These are phyloP conservation scores for Pristiophorus japonicus DNA, from an alignment of 2,113 vertebrate species.

Conservation along the genomic window DNA sequence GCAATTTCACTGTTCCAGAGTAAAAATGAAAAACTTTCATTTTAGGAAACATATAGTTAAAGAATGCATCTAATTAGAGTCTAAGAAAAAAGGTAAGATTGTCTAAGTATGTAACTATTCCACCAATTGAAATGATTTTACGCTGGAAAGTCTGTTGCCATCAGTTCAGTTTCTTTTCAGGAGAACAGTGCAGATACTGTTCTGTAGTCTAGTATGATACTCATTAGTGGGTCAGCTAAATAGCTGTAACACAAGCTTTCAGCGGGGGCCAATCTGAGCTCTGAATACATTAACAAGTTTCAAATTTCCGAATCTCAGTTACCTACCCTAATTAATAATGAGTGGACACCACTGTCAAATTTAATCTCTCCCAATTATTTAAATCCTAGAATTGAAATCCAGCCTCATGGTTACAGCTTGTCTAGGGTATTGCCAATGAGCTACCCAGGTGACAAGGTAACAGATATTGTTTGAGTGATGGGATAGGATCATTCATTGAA, in stretches of 20 bases:
- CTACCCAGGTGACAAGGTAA: background rate
- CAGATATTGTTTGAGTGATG: background rate
- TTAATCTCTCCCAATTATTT: constrained; percentile 20
- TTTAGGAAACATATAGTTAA: background rate
- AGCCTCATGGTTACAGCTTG: constrained; percentile 7
- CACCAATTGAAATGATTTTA: background rate
- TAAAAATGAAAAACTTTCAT: background rate
- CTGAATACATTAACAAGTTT: background rate
- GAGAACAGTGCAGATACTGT: background rate
- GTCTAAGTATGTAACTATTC: background rate
- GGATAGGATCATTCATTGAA: constrained; percentile 5
- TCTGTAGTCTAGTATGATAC: background rate
- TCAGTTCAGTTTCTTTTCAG: background rate
- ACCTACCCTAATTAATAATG: constrained; percentile 23
- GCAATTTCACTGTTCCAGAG: background rate
- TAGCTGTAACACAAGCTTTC: constrained; percentile 9
- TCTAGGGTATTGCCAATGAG: background rate
- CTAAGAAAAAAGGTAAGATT: background rate
- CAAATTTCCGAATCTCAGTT: background rate
- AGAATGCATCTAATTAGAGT: background rate
- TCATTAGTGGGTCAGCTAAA: background rate
- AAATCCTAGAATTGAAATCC: background rate
- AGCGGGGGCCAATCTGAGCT: background rate
- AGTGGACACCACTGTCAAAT: background rate
- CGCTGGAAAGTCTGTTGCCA: background rate